A percentile compares a stretch with the other conserved stretches of the same genome.
These are phyloP conservation scores for Fragum fragum DNA, from an alignment of 2,888 invertebrate species.

Conservation along the genomic window DNA sequence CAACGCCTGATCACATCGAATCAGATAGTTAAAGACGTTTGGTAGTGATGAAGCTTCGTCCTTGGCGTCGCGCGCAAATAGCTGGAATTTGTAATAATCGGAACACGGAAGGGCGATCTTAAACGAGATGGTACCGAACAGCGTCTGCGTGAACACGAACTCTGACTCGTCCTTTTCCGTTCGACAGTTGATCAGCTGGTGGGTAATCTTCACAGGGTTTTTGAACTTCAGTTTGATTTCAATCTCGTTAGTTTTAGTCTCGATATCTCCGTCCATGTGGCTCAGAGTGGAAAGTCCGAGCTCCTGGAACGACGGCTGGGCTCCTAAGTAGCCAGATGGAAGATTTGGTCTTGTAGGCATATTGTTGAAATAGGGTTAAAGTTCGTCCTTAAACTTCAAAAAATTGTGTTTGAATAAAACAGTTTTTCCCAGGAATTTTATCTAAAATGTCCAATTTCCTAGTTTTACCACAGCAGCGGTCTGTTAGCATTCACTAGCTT, in stretches of 20 bases:
- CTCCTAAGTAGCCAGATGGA: conserved; percentile 79
- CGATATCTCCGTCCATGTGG: conserved; percentile 74
- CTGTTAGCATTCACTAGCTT: not conserved
- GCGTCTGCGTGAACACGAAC: conserved; percentile 80
- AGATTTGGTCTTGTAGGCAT: conserved; percentile 76
- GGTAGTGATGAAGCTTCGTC: conserved; percentile 85
- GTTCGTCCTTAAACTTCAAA: not conserved
- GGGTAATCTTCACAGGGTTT: conserved; percentile 77
- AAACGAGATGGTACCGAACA: conserved; percentile 72
- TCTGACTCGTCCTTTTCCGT: conserved; percentile 74
- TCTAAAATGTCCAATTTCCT: not conserved
- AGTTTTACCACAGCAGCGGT: not conserved
- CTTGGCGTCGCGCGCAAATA: conserved; percentile 82
- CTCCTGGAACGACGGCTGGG: conserved; percentile 80
- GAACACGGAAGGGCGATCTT: conserved; percentile 77
- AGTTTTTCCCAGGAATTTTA: not conserved
- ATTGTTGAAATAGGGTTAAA: not conserved
- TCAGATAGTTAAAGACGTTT: conserved; percentile 86
- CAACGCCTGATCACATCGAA: conserved; percentile 76
- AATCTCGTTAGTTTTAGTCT: conserved; percentile 70
- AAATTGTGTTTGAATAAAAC: not conserved
- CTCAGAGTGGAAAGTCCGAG: conserved; percentile 73
- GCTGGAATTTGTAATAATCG: conserved; percentile 85
- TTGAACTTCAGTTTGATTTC: conserved; percentile 76
- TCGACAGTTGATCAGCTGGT: conserved; percentile 73